These are phyloP conservation scores for Poeciliopsis turneri DNA, from an alignment of 2,797 vertebrate species.

Conservation along the genomic window DNA sequence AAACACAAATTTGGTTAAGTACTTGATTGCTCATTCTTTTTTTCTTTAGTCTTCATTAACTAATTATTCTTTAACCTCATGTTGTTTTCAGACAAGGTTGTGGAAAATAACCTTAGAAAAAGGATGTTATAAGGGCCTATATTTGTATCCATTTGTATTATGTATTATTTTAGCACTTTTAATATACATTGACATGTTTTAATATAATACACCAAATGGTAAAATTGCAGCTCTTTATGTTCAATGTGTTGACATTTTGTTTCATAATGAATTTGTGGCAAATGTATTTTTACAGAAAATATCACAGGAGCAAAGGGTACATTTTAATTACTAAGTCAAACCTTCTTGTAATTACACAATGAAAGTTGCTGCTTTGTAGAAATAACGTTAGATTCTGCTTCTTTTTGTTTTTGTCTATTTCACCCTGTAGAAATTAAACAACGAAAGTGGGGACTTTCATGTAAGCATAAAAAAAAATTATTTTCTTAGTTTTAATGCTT, in stretches of 20 bases:
- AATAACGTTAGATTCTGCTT: constrained; percentile 17
- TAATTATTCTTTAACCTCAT: neutral
- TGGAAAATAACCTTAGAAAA: neutral
- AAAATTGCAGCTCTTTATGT: neutral
- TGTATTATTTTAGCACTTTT: neutral
- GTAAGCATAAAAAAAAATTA: neutral
- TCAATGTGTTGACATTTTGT: constrained; percentile 26
- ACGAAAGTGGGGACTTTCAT: constrained; percentile 4
- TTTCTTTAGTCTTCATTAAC: neutral
- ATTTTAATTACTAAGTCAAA: constrained; percentile 42
- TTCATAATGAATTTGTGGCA: constrained; percentile 28
- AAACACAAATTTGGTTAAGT: neutral
- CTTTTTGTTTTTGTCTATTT: constrained; percentile 6
- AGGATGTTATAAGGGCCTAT: neutral
- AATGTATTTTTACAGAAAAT: constrained; percentile 39
- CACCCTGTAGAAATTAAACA: constrained; percentile 17
- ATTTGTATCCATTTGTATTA: neutral
- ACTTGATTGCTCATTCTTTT: neutral
- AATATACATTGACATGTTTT: neutral
- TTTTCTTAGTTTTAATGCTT: neutral
- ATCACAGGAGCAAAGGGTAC: constrained; percentile 21
- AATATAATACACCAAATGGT: neutral
- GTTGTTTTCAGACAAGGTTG: neutral
- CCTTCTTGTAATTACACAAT: constrained; percentile 22
- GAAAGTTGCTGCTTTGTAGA: constrained; percentile 22